phyloP scores from a whole-genome alignment of 2,888 invertebrate genomes.

The Serripes groenlandicus region DNA sequence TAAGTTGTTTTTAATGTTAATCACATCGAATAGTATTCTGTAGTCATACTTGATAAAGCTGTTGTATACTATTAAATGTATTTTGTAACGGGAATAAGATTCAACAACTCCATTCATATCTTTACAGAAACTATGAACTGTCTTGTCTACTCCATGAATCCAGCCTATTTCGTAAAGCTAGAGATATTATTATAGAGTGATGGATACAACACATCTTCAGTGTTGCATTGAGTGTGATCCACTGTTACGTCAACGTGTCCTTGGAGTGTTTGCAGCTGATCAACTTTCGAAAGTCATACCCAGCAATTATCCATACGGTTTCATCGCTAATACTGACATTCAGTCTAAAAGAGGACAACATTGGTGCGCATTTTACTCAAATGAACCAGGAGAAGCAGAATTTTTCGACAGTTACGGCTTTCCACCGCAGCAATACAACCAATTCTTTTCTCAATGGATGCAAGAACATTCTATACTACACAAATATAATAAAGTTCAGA shows the following conservation, averaged over 20 bases:
- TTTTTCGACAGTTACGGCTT: slow-evolving; percentile 15
- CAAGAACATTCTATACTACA: not conserved
- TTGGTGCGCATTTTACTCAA: slow-evolving; percentile 19
- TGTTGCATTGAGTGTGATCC: slow-evolving; percentile 13
- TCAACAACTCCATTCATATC: too few relatives aligned
- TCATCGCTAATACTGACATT: slow-evolving; percentile 4
- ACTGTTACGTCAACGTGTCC: not conserved
- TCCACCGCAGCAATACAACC: not conserved
- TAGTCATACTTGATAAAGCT: too few relatives aligned
- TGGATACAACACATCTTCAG: slow-evolving; percentile 15
- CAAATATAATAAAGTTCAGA: not conserved
- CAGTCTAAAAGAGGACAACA: not conserved
- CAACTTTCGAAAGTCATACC: not conserved
- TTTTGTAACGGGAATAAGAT: too few relatives aligned
- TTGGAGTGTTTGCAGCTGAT: slow-evolving; percentile 18
- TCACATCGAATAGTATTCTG: too few relatives aligned
- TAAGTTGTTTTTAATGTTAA: too few relatives aligned
- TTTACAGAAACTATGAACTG: slow-evolving; percentile 6
- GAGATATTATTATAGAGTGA: slow-evolving; percentile 10
- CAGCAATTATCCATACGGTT: not conserved
- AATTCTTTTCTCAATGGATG: not conserved
- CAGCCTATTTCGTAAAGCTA: slow-evolving; percentile 3
- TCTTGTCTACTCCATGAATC: not conserved
- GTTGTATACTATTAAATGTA: too few relatives aligned
- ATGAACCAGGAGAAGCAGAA: not conserved